Conservation (phyloP, 2,888 invertebrate species). For the Magallana nippona region DNA sequence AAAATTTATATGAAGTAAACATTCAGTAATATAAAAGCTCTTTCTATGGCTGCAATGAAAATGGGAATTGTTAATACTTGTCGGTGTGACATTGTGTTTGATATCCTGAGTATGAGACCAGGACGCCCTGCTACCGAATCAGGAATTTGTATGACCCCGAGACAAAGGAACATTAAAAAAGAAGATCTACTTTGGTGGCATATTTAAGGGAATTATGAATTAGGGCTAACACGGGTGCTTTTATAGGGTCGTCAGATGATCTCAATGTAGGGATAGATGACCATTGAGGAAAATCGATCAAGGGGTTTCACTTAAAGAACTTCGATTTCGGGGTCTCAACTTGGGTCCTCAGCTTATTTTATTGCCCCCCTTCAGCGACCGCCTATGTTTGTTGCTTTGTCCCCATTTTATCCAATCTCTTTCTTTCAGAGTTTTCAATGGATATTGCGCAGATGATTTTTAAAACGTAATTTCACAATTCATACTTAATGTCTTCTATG, state of each 20-base stretch:
- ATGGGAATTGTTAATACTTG: neutral
- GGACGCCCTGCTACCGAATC: neutral
- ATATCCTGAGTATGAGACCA: neutral
- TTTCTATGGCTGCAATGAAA: neutral
- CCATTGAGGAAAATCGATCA: constrained; percentile 11
- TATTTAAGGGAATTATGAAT: neutral
- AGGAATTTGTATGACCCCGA: neutral
- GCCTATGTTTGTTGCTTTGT: neutral
- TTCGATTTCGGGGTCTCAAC: too few relatives aligned
- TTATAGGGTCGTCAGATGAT: neutral
- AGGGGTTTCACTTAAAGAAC: neutral
- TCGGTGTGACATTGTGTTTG: neutral
- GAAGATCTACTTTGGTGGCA: neutral
- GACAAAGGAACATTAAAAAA: constrained; percentile 13
- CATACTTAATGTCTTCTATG: neutral
- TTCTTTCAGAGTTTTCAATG: neutral
- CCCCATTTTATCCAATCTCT: neutral
- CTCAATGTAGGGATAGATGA: neutral
- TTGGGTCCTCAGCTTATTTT: neutral
- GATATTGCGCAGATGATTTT: constrained; percentile 2
- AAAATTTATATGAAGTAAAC: neutral
- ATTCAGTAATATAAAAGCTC: neutral
- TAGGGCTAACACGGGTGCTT: neutral
- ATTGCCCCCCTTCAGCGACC: neutral
- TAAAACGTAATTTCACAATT: neutral